Percentiles rank a stretch among this genome's conserved stretches.
Conservation (phyloP, 2,113 vertebrate genomes). For the Oryzias melastigma region DNA sequence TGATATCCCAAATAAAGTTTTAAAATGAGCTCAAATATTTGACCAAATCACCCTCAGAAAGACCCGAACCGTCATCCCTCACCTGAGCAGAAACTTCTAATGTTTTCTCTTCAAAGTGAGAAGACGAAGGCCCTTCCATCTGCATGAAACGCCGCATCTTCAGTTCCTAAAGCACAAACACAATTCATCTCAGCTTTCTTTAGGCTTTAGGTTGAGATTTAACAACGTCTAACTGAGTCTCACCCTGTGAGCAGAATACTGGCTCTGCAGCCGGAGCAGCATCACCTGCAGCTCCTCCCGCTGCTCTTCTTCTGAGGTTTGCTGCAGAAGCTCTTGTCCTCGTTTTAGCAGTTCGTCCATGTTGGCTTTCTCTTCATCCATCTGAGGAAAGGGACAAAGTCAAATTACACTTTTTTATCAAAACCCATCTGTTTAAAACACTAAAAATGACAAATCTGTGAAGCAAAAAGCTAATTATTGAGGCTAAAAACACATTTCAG, state of each 20-base stretch:
- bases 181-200: too few relatives aligned
- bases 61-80: not conserved
- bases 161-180: slow-evolving; percentile 68
- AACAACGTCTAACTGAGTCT: slow-evolving; percentile 6
- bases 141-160: slow-evolving; percentile 63
- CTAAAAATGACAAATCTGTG: slow-evolving; percentile 1
- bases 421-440: too few relatives aligned
- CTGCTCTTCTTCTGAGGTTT: slow-evolving; percentile 80
- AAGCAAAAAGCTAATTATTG: not conserved
- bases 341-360: slow-evolving; percentile 87
- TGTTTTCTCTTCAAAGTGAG: slow-evolving; percentile 72
- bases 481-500: not conserved
- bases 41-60: not conserved
- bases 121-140: slow-evolving; percentile 50
- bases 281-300: slow-evolving; percentile 84
- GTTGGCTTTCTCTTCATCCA: slow-evolving; percentile 86
- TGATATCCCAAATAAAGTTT: not conserved
- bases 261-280: slow-evolving; percentile 84
- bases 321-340: slow-evolving; percentile 85
- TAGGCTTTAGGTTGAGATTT: too few relatives aligned
- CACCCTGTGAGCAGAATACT: slow-evolving; percentile 82
- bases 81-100: slow-evolving; percentile 41
- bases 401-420: not conserved
- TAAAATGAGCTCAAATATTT: not conserved
- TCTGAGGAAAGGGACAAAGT: slow-evolving; percentile 63